These are phyloP conservation scores for Rhagologus leucostigma DNA, from an alignment of 2,113 vertebrate genomes.

Conservation along the genomic window DNA sequence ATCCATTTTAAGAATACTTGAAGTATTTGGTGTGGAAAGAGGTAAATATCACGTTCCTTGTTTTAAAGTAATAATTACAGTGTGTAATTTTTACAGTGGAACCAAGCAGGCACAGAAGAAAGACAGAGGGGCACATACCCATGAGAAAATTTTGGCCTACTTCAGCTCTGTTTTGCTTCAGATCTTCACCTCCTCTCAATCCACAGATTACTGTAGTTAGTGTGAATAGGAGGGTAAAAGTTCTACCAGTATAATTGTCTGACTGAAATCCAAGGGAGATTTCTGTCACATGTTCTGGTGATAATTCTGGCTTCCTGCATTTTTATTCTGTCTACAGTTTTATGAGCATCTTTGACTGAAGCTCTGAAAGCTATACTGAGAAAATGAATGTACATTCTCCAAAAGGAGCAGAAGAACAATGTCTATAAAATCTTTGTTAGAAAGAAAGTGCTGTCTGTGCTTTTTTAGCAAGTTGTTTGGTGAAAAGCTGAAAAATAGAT, in stretches of 20 bases:
- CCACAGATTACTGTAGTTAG: background rate
- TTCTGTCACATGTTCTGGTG: background rate
- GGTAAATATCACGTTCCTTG: background rate
- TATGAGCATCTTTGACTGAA: background rate
- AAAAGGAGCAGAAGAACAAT: background rate
- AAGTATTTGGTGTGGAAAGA: background rate
- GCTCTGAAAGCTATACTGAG: background rate
- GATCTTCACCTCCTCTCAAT: background rate
- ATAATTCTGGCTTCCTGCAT: background rate
- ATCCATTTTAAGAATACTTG: background rate
- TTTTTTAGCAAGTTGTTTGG: background rate
- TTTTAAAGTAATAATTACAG: background rate
- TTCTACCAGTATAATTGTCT: background rate
- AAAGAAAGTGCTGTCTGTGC: background rate
- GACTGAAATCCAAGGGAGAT: background rate
- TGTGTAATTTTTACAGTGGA: background rate
- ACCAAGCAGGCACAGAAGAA: background rate
- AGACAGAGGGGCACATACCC: background rate
- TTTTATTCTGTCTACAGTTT: background rate
- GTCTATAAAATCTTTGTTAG: background rate
- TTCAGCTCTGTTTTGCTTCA: background rate
- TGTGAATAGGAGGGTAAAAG: background rate
- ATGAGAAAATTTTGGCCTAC: background rate
- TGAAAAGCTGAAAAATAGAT: background rate
- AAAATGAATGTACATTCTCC: background rate